A percentile compares a stretch with the other conserved stretches of the same genome.
These are phyloP conservation scores for Amphimallon solstitiale DNA, from an alignment of 2,888 invertebrate genomes.

Conservation along the genomic window DNA sequence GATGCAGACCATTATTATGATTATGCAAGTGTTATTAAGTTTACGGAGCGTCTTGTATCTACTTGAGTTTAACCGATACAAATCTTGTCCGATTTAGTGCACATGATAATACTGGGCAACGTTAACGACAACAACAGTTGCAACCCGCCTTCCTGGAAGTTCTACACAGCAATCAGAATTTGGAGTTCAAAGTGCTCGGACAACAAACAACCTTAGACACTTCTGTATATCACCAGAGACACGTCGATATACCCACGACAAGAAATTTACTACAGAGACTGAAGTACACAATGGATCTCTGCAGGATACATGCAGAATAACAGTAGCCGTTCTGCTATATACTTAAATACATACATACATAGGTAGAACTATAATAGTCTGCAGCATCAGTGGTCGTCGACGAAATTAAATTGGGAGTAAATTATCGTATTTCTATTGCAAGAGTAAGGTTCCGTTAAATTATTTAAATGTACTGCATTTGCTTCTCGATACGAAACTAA, in stretches of 20 bases:
- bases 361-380: too few relatives aligned
- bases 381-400: neutral
- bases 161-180: constrained; percentile 18
- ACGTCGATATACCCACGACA: constrained; percentile 11
- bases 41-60: too few relatives aligned
- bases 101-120: constrained; percentile 12
- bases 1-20: too few relatives aligned
- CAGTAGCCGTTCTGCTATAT: neutral
- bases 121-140: constrained; percentile 6
- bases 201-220: constrained; percentile 21
- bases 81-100: constrained; percentile 16
- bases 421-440: constrained; percentile 2
- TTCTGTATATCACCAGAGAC: constrained; percentile 26
- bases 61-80: constrained; percentile 4
- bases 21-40: too few relatives aligned
- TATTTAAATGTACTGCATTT: constrained; percentile 6
- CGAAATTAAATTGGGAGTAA: constrained; percentile 1
- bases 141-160: neutral
- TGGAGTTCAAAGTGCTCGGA: constrained; percentile 27
- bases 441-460: constrained; percentile 7
- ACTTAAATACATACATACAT: too few relatives aligned
- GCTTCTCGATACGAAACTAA: neutral
- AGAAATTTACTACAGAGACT: constrained; percentile 18
- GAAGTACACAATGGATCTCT: constrained; percentile 1
- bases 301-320: constrained; percentile 3